phyloP scores from a whole-genome alignment of 2,113 vertebrate genomes.

The Vicugna pacos region DNA sequence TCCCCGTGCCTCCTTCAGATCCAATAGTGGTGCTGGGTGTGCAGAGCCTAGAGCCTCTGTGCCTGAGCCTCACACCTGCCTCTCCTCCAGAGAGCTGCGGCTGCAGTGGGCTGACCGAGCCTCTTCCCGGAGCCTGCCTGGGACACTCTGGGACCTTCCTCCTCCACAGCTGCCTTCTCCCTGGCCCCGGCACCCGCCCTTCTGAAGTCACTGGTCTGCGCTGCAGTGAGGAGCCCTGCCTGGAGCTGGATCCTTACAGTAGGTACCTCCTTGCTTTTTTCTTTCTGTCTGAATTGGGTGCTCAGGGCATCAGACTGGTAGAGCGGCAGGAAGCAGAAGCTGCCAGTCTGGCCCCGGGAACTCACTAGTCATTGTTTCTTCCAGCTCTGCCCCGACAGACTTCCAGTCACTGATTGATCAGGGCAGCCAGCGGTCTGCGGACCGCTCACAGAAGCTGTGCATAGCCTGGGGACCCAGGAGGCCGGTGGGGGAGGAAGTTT shows the following conservation, averaged over 20 bases:
- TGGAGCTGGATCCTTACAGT: neutral
- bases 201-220: neutral
- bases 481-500: neutral
- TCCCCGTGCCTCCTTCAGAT: neutral
- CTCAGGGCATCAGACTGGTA: neutral
- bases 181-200: neutral
- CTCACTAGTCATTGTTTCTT: neutral
- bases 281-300: neutral
- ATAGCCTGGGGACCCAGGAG: neutral
- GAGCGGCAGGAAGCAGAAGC: neutral
- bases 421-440: neutral
- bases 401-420: neutral
- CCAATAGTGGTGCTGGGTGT: neutral
- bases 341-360: neutral
- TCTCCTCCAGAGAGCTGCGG: neutral
- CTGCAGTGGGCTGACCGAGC: neutral
- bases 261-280: conserved; percentile 42
- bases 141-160: neutral
- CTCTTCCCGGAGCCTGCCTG: neutral
- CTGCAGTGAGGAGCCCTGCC: neutral
- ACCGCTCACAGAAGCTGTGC: neutral
- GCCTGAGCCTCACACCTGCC: neutral
- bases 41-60: neutral
- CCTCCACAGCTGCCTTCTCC: neutral
- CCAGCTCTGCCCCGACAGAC: neutral